Evolutionary conservation across 2,113 vertebrate genomes (phyloP), one percentile per base, ranked within the genome.

Genomic region (Helogale parvula): DNA sequence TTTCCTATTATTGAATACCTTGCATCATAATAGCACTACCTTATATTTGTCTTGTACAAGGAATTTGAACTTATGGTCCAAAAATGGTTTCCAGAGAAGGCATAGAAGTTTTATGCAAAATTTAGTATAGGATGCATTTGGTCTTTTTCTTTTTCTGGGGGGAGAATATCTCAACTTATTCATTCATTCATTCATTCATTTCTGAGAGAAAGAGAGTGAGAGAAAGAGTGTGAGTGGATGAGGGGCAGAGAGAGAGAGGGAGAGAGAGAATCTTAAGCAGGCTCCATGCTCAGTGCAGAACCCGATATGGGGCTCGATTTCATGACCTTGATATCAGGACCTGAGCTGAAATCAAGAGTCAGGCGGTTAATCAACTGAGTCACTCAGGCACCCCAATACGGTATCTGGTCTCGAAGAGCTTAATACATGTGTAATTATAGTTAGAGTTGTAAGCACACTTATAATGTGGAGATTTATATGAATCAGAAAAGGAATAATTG

Each of bases 41-140:
- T 85, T 77, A 33, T 33, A 27, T 90, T 95, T 92, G 4, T 95
- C 90, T 94, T 87, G 3, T 74, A 33, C 13, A 79, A 72, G 76
- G 13, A 71, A 14, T n/a, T 69, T 72, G 81, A 91, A 38, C 54
- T 23, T 90, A 19, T 52, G 33, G 31, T 54, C 23, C 25, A 65
- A 86, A 93, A 76, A 72, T 71, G 12, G 38, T 66, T 86, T 91
- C 88, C 10, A 95, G 77, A 33, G 68, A 79, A 52, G 16, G 77
- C 88, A 94, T n/a, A 88, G 80, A 95, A 88, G 93, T 50, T 60
- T 90, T 65, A 65, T 45, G 23, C n/a, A 80, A 92, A 90, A 83
- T 54, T 87, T 66, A 87, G 77, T 69, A 23, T 50, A 77, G 47
- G 50, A 38, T 35, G 25, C n/a, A 69, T 71, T 92, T 93, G 76